A percentile compares a stretch with the other conserved stretches of the same genome.
phyloP scores from a whole-genome alignment of 1,140 invertebrate genomes.

The Bombyx mandarina region DNA sequence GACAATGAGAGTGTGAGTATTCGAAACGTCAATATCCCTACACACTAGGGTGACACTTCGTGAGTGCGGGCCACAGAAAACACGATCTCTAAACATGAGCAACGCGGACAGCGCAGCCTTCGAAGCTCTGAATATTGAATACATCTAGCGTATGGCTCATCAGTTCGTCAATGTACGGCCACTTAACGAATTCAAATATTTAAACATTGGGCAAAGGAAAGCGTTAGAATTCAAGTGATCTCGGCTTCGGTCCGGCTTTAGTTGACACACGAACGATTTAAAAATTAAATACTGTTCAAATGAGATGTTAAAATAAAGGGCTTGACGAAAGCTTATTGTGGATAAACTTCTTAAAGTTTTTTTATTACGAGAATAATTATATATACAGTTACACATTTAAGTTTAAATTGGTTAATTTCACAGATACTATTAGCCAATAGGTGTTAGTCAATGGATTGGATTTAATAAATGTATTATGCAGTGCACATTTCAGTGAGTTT shows the following conservation, averaged over 20 bases:
- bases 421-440: no score
- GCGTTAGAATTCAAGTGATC: slow-evolving; percentile 71
- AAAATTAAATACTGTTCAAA: slow-evolving; percentile 65
- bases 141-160: slow-evolving; percentile 52
- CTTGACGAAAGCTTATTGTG: slow-evolving; percentile 30
- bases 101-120: slow-evolving; percentile 32
- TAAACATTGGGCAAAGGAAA: slow-evolving; percentile 64
- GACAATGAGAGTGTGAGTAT: slow-evolving; percentile 48
- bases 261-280: slow-evolving; percentile 66
- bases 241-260: slow-evolving; percentile 48
- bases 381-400: no score
- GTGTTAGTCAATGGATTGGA: no score
- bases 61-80: slow-evolving; percentile 19
- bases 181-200: slow-evolving; percentile 70
- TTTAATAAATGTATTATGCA: no score
- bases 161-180: slow-evolving; percentile 61
- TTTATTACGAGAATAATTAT: no score
- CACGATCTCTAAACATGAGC: slow-evolving; percentile 43
- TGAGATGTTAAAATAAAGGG: slow-evolving; percentile 55
- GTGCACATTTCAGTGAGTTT: slow-evolving; percentile 1
- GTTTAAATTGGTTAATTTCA: no score
- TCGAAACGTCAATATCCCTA: slow-evolving; percentile 47
- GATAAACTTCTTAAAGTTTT: slow-evolving; percentile 8
- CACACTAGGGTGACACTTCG: slow-evolving; percentile 23
- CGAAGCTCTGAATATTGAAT: slow-evolving; percentile 62